Percentiles rank a stretch among this genome's conserved stretches.
Evolutionary conservation across 2,888 invertebrate genomes (phyloP).

Genomic region (Formica aserva): DNA sequence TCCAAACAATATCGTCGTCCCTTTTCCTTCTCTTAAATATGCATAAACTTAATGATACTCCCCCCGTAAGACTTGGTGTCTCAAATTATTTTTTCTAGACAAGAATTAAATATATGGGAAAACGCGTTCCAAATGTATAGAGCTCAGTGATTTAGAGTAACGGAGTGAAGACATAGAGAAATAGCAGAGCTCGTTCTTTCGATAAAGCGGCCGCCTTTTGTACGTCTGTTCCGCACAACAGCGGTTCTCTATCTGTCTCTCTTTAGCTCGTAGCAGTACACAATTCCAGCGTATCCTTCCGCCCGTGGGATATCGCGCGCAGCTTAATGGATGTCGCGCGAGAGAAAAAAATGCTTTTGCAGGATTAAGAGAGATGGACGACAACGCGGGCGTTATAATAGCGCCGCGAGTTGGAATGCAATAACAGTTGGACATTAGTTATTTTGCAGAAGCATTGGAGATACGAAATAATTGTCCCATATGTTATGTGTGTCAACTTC

Average conservation of each 20-base stretch:
- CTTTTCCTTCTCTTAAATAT: background rate
- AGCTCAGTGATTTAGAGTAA: constrained; percentile 29
- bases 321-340: constrained; percentile 63
- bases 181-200: constrained; percentile 16
- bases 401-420: constrained; percentile 59
- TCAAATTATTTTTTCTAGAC: background rate
- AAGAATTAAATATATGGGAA: background rate
- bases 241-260: constrained; percentile 46
- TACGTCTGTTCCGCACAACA: constrained; percentile 27
- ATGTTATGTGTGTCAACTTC: constrained; percentile 25
- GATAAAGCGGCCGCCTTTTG: constrained; percentile 46
- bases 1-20: background rate
- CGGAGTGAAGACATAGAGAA: constrained; percentile 20
- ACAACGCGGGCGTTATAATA: constrained; percentile 41
- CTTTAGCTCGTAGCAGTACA: constrained; percentile 34
- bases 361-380: constrained; percentile 62
- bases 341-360: constrained; percentile 33
- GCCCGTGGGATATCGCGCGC: constrained; percentile 54
- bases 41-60: background rate
- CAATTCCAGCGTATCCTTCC: constrained; percentile 53
- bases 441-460: constrained; percentile 34
- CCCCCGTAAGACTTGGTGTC: background rate
- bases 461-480: constrained; percentile 42
- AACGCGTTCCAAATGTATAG: background rate
- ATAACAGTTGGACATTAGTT: constrained; percentile 65